Percentiles rank a stretch among this genome's conserved stretches.
Evolutionary conservation across 1,140 invertebrate genomes (phyloP).

Genomic region (Lordiphosa mommai): DNA sequence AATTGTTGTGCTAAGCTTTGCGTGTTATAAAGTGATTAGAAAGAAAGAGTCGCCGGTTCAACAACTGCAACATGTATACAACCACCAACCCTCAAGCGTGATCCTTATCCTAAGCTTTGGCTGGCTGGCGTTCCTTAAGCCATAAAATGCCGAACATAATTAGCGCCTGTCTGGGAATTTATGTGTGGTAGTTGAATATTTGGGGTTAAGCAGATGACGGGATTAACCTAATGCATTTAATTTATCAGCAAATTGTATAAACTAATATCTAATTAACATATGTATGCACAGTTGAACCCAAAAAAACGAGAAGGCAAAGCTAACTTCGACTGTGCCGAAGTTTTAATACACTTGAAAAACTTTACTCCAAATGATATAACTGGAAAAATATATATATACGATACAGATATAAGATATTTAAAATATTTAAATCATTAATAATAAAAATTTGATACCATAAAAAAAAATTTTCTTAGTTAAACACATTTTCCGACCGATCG

Average conservation of each 20-base stretch:
- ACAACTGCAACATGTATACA: neutral
- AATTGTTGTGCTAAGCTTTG: constrained; percentile 14
- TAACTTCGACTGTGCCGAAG: no score
- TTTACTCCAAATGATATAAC: no score
- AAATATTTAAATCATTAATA: no score
- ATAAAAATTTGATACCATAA: no score
- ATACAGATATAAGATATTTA: no score
- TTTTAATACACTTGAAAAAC: no score
- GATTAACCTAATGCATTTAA: neutral
- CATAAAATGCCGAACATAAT: constrained; percentile 26
- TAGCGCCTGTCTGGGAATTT: constrained; percentile 24
- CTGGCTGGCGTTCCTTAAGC: constrained; percentile 12
- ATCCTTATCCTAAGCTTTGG: constrained; percentile 37
- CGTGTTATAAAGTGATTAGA: constrained; percentile 61
- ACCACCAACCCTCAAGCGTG: constrained; percentile 22
- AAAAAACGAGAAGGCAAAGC: no score
- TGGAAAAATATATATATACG: no score
- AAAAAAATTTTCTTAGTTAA: no score
- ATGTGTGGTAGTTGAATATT: no score
- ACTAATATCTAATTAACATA: constrained; percentile 15
- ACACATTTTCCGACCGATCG: no score
- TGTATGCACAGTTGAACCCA: neutral
- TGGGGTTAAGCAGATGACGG: neutral
- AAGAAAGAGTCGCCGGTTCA: constrained; percentile 12
- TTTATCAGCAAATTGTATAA: constrained; percentile 1